Conservation (phyloP, 2,113 vertebrate species). For the Nothobranchius furzeri region DNA sequence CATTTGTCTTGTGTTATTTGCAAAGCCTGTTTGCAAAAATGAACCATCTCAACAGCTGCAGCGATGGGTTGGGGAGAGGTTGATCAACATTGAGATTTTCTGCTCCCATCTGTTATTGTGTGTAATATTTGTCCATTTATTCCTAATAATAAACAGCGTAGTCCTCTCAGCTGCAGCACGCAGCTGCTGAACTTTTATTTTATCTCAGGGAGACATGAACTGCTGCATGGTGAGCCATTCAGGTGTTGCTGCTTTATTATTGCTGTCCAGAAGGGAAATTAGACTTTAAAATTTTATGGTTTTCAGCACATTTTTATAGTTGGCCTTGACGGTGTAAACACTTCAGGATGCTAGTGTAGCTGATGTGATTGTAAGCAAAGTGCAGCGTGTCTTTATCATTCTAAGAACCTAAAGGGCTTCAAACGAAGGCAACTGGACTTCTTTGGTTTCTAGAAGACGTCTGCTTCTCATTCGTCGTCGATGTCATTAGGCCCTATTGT, state of each 20-base stretch:
- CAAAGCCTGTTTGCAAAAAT: constrained; percentile 46
- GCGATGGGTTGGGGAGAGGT: constrained; percentile 31
- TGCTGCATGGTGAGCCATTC: constrained; percentile 28
- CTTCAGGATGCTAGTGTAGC: constrained; percentile 25
- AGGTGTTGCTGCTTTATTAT: constrained; percentile 4
- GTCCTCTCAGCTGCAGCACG: constrained; percentile 11
- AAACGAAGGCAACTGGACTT: too few relatives aligned
- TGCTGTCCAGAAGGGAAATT: not conserved
- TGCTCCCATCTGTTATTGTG: constrained; percentile 26
- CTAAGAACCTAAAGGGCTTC: too few relatives aligned
- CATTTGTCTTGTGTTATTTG: constrained; percentile 42
- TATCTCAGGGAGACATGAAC: constrained; percentile 6
- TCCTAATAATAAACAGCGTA: constrained; percentile 21
- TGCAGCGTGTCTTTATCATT: constrained; percentile 30
- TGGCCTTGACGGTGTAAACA: constrained; percentile 2
- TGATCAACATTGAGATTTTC: constrained; percentile 35
- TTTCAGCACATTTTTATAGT: constrained; percentile 18
- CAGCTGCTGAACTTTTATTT: constrained; percentile 32
- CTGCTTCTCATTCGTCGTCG: too few relatives aligned
- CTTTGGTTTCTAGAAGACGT: too few relatives aligned
- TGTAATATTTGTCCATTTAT: constrained; percentile 37
- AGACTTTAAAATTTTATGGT: not conserved
- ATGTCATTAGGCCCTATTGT: too few relatives aligned
- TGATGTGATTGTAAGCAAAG: constrained; percentile 50
- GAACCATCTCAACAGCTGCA: constrained; percentile 54